Percentiles rank a stretch among this genome's conserved stretches.
Conservation (phyloP, 1,140 invertebrate species). For the Drosophila pallidifrons region DNA sequence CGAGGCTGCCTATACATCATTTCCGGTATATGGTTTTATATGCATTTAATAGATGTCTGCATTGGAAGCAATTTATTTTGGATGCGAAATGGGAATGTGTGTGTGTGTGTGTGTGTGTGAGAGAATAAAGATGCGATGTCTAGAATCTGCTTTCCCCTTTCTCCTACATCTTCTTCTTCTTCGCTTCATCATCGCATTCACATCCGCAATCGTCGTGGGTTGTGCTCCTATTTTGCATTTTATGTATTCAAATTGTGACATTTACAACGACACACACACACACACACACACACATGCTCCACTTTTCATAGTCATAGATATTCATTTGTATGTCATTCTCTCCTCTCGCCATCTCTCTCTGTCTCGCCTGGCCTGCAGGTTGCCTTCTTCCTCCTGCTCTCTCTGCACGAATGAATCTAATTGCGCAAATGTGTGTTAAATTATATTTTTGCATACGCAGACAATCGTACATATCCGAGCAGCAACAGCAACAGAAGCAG, state of each 20-base stretch:
- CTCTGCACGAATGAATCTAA: constrained; percentile 79
- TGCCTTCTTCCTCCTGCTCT: constrained; percentile 27
- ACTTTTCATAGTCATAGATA: constrained; percentile 70
- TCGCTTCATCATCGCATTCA: neutral
- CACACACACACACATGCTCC: constrained; percentile 51
- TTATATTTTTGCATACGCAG: constrained; percentile 82
- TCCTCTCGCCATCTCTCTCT: neutral
- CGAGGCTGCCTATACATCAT: constrained; percentile 67
- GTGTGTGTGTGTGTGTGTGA: too few species aligned
- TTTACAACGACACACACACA: constrained; percentile 69
- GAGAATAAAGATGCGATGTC: constrained; percentile 24
- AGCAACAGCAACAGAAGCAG: constrained; percentile 33
- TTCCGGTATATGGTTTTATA: constrained; percentile 79
- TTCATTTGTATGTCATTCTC: constrained; percentile 75
- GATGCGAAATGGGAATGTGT: constrained; percentile 29
- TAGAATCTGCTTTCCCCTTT: constrained; percentile 7
- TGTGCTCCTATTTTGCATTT: constrained; percentile 77
- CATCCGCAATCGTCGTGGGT: constrained; percentile 16
- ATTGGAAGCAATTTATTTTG: constrained; percentile 76
- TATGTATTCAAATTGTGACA: constrained; percentile 83
- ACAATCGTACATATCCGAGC: constrained; percentile 60
- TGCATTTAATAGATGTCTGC: constrained; percentile 81
- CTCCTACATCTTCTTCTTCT: neutral
- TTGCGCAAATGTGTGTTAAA: constrained; percentile 83
- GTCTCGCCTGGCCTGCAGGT: neutral